A percentile compares a stretch with the other conserved stretches of the same genome.
Evolutionary conservation across 2,113 vertebrate genomes (phyloP).

Genomic region (Ciconia boyciana): DNA sequence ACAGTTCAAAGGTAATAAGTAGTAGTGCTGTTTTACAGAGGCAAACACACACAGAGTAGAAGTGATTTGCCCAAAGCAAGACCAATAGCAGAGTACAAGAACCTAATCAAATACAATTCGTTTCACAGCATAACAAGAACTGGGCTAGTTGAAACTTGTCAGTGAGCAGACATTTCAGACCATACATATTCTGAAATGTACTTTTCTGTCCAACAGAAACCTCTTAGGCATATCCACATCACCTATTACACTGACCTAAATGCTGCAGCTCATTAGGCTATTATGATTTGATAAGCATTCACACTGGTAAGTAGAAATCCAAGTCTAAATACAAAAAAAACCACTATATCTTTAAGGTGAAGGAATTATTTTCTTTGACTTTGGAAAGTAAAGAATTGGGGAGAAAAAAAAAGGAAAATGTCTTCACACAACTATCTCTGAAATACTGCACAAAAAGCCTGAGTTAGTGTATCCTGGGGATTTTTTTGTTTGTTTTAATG

Average conservation of each 20-base stretch:
- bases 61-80: background rate
- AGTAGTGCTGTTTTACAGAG: background rate
- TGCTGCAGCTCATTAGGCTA: background rate
- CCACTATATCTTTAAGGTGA: background rate
- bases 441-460: background rate
- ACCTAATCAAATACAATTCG: background rate
- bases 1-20: background rate
- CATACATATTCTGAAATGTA: background rate
- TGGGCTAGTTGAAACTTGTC: background rate
- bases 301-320: background rate
- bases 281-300: background rate
- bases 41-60: background rate
- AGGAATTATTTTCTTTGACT: background rate
- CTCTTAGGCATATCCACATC: background rate
- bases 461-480: background rate
- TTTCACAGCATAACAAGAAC: background rate
- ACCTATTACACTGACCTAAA: background rate
- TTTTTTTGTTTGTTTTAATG: background rate
- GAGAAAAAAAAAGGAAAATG: rapidly evolving
- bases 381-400: background rate
- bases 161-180: background rate
- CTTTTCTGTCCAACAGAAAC: background rate
- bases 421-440: background rate
- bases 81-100: background rate
- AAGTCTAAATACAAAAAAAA: background rate